phyloP scores from a whole-genome alignment of 1,140 invertebrate species.

The Drosophila funebris region DNA sequence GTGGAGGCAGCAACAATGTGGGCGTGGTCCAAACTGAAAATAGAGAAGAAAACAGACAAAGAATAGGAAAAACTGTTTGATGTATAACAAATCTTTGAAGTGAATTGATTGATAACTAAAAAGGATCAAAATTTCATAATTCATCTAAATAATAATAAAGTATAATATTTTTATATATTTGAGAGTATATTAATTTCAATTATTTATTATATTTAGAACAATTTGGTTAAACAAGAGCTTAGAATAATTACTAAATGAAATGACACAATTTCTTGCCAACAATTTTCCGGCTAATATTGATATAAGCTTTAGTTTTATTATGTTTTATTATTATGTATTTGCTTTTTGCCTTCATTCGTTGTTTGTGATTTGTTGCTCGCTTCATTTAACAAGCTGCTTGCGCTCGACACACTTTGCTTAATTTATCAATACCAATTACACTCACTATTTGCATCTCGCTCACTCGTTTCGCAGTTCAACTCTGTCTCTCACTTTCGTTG shows the following conservation, averaged over 20 bases:
- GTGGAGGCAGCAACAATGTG: neutral
- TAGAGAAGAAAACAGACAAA: too few relatives aligned
- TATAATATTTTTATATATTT: too few relatives aligned
- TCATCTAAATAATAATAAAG: too few relatives aligned
- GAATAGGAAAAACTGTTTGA: neutral
- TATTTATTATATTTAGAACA: too few relatives aligned
- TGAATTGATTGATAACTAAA: too few relatives aligned
- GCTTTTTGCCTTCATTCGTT: conserved; percentile 1
- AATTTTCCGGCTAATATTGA: neutral
- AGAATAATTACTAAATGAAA: too few relatives aligned
- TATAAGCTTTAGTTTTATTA: neutral
- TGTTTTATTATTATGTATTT: conserved; percentile 4
- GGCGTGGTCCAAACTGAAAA: neutral
- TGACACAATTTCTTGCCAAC: too few relatives aligned
- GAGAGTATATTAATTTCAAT: too few relatives aligned
- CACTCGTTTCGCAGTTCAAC: neutral
- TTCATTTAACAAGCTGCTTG: conserved; percentile 65
- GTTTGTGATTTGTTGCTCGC: conserved; percentile 31
- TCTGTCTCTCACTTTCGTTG: neutral
- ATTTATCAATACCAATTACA: conserved; percentile 76
- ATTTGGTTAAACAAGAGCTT: too few relatives aligned
- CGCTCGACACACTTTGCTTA: conserved; percentile 69
- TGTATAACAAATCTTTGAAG: too few relatives aligned
- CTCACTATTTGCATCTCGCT: neutral
- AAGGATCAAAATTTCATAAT: too few relatives aligned